These are phyloP conservation scores for Cyphomyrus discorhynchus DNA, from an alignment of 2,113 vertebrate species.

Conservation along the genomic window DNA sequence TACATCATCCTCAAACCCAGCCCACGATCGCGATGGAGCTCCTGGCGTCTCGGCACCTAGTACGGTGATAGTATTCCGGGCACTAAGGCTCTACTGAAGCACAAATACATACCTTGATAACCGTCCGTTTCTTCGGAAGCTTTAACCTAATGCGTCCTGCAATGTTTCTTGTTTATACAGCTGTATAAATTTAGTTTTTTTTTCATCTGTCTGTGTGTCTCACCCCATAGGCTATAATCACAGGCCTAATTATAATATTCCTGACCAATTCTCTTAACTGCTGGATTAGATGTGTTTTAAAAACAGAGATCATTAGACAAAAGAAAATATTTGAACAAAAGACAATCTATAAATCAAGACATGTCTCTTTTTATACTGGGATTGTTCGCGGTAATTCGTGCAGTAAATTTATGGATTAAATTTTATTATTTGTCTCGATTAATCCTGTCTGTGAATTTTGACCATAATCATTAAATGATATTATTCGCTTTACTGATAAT, in stretches of 20 bases:
- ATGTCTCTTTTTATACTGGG: background rate
- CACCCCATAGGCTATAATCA: background rate
- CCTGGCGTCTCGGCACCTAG: conserved; percentile 32
- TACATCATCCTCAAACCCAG: conserved; percentile 55
- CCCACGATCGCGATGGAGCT: conserved; percentile 33
- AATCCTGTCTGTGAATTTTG: background rate
- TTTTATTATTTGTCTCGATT: background rate
- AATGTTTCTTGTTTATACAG: background rate
- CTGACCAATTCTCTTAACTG: background rate
- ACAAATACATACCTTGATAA: background rate
- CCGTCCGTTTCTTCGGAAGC: background rate
- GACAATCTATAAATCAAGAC: background rate
- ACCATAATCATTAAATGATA: background rate
- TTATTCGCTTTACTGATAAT: background rate
- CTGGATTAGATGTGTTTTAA: background rate
- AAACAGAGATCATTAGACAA: background rate
- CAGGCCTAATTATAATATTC: background rate
- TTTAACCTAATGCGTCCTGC: background rate
- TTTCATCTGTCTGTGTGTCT: background rate
- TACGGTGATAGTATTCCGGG: background rate
- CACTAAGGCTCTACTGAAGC: background rate
- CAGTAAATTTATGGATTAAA: background rate
- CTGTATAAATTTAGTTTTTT: background rate
- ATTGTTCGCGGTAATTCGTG: background rate
- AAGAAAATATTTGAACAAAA: background rate